These are phyloP conservation scores for Homarus americanus DNA, from an alignment of 1,140 invertebrate genomes.

Conservation along the genomic window DNA sequence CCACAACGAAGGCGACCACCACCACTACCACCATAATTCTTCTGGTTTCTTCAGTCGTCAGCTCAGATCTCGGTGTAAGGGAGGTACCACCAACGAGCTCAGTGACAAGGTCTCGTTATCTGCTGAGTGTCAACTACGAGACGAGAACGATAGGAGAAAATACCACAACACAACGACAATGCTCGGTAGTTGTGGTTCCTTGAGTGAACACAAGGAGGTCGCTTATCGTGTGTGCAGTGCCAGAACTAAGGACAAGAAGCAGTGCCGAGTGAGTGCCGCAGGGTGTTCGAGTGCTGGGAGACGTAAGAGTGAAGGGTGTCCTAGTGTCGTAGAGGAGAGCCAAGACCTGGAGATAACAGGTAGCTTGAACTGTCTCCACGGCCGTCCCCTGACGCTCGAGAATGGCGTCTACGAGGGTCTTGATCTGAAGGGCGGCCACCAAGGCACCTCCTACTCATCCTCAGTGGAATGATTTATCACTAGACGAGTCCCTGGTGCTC, in stretches of 20 bases:
- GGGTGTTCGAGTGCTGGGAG: neutral
- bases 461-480: too few species aligned
- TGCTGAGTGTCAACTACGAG: too few species aligned
- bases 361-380: neutral
- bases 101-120: too few species aligned
- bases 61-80: neutral
- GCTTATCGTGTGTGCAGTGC: neutral
- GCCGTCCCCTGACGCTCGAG: neutral
- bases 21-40: too few species aligned
- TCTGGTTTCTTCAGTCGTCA: neutral
- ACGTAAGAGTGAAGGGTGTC: neutral
- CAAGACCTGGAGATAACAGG: neutral
- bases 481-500: too few species aligned
- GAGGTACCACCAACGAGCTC: neutral
- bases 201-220: too few species aligned
- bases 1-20: too few species aligned
- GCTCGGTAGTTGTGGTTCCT: too few species aligned
- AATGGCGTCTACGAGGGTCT: neutral
- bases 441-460: too few species aligned
- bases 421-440: neutral
- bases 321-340: neutral
- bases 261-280: neutral
- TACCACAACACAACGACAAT: too few species aligned
- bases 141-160: too few species aligned
- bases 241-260: neutral